A percentile compares a stretch with the other conserved stretches of the same genome.
These are phyloP conservation scores for Acanthosepion lycidas DNA, from an alignment of 2,888 invertebrate genomes.

Conservation along the genomic window DNA sequence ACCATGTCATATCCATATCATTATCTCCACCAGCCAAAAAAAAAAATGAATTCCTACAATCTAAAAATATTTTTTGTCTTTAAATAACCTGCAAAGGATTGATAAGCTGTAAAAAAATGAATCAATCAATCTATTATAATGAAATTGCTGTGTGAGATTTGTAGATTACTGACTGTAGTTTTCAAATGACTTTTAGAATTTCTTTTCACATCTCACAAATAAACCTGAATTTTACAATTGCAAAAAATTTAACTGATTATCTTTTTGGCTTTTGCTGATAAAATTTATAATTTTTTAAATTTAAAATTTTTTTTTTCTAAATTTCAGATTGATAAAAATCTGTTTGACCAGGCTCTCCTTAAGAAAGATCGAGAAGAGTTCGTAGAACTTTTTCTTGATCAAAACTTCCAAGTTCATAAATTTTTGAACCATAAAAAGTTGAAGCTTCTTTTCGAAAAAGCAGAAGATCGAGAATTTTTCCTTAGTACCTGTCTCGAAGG, in stretches of 20 bases:
- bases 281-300: background rate
- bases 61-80: no score
- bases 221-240: background rate
- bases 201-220: no score
- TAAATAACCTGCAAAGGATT: no score
- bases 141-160: no score
- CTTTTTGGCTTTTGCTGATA: background rate
- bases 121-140: no score
- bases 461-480: constrained; percentile 72
- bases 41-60: no score
- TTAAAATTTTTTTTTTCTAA: background rate
- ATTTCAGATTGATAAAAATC: constrained; percentile 64
- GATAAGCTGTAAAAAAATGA: no score
- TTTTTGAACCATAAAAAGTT: constrained; percentile 68
- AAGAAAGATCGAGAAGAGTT: constrained; percentile 73
- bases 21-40: no score
- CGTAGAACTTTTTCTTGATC: constrained; percentile 73
- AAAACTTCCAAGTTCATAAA: constrained; percentile 73
- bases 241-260: background rate
- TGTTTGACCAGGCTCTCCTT: constrained; percentile 73
- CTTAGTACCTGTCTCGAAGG: constrained; percentile 70
- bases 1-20: no score
- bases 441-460: constrained; percentile 67
- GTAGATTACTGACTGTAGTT: no score
- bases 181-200: no score